Percentiles rank a stretch among this genome's conserved stretches.
phyloP scores from a whole-genome alignment of 2,797 vertebrate species.

The Pseudomugil tenellus region DNA sequence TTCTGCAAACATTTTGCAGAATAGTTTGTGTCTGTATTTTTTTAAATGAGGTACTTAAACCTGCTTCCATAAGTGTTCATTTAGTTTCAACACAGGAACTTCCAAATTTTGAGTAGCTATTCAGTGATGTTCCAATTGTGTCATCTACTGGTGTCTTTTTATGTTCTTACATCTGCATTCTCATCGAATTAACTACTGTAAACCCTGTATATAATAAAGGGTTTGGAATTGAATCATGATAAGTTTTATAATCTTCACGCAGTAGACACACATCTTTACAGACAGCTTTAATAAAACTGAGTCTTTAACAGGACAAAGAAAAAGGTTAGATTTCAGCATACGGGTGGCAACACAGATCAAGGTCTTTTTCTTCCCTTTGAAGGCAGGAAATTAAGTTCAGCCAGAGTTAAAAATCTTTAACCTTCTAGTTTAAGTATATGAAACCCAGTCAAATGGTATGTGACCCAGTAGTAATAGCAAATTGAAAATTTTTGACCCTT shows the following conservation, averaged over 20 bases:
- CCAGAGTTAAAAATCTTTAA: conserved; percentile 51
- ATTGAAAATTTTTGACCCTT: conserved; percentile 67
- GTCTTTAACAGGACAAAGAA: conserved; percentile 7
- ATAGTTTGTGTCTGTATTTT: neutral
- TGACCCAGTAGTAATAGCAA: conserved; percentile 60
- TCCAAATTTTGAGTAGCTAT: conserved; percentile 20
- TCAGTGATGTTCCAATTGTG: conserved; percentile 7
- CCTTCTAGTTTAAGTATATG: conserved; percentile 47
- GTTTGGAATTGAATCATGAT: conserved; percentile 16
- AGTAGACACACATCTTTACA: neutral
- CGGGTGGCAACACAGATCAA: conserved; percentile 7
- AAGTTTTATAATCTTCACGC: conserved; percentile 15
- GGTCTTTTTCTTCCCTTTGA: conserved; percentile 14
- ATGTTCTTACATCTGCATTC: conserved; percentile 1
- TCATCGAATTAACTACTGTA: conserved; percentile 9
- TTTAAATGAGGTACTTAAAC: neutral
- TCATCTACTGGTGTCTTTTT: conserved; percentile 28
- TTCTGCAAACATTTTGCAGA: neutral
- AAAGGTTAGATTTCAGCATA: conserved; percentile 10
- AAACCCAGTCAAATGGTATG: conserved; percentile 44
- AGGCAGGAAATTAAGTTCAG: conserved; percentile 35
- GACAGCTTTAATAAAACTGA: neutral
- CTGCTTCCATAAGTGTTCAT: conserved; percentile 24
- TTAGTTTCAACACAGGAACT: conserved; percentile 32
- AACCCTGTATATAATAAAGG: conserved; percentile 7